Evolutionary conservation across 1,140 invertebrate species (phyloP).

Genomic region (Megathymus violae): DNA sequence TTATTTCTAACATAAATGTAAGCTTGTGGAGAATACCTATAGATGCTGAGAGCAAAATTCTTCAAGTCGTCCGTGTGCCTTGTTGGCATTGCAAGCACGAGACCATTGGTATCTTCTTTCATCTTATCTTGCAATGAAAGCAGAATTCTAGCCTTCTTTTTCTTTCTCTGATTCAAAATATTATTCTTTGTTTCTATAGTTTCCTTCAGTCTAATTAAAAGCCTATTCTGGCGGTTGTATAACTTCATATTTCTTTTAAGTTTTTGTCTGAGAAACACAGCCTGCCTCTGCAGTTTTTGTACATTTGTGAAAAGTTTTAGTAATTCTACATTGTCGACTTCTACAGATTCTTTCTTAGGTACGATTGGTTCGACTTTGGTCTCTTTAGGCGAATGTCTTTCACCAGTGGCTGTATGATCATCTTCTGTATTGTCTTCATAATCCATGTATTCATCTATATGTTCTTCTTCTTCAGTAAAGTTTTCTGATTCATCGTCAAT

Average conservation of each 20-base stretch:
- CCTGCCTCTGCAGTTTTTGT: conserved; percentile 70
- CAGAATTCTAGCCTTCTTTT: conserved; percentile 70
- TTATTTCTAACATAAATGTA: conserved; percentile 77
- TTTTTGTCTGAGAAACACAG: conserved; percentile 60
- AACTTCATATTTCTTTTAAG: conserved; percentile 63
- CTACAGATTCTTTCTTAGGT: conserved; percentile 7
- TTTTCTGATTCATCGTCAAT: conserved; percentile 73
- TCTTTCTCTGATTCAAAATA: conserved; percentile 67
- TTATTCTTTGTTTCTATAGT: conserved; percentile 68
- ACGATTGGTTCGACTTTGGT: neutral
- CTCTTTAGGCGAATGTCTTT: conserved; percentile 13
- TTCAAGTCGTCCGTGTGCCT: conserved; percentile 75
- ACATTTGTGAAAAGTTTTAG: conserved; percentile 74
- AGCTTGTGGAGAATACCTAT: conserved; percentile 76
- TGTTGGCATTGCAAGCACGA: conserved; percentile 74
- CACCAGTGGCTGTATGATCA: conserved; percentile 22
- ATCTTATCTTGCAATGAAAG: conserved; percentile 77
- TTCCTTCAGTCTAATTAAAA: conserved; percentile 59
- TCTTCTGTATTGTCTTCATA: conserved; percentile 37
- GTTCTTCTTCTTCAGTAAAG: conserved; percentile 57
- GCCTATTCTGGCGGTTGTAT: conserved; percentile 62
- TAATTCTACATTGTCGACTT: conserved; percentile 56
- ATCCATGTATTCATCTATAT: conserved; percentile 52
- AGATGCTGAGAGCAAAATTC: conserved; percentile 75
- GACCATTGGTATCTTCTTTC: conserved; percentile 70